phyloP scores from a whole-genome alignment of 2,888 invertebrate genomes.

The Ochropacha duplaris region DNA sequence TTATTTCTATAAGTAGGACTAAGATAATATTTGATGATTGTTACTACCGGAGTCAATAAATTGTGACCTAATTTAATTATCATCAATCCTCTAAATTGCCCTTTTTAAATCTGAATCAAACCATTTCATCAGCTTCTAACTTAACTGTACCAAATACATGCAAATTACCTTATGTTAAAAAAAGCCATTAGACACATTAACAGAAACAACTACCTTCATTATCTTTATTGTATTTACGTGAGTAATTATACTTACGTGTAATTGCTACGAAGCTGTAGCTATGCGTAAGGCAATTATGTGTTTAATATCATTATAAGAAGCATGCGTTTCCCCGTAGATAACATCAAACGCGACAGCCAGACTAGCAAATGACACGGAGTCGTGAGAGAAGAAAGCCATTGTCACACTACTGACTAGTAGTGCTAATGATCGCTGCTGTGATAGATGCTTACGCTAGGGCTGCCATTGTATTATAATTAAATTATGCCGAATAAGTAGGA shows the following conservation, averaged over 20 bases:
- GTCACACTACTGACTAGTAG: constrained; percentile 38
- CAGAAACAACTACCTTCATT: constrained; percentile 23
- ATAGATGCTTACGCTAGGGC: background rate
- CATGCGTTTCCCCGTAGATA: constrained; percentile 28
- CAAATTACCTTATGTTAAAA: background rate
- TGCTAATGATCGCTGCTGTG: constrained; percentile 6
- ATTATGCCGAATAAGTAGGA: background rate
- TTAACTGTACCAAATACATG: background rate
- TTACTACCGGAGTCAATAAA: background rate
- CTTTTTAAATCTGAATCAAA: background rate
- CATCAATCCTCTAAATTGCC: no score
- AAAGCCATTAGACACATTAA: constrained; percentile 7
- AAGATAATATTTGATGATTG: background rate
- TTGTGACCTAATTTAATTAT: background rate
- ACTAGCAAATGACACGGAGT: constrained; percentile 41
- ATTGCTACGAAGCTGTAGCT: constrained; percentile 13
- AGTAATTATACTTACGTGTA: constrained; percentile 23
- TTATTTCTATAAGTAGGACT: background rate
- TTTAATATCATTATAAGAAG: constrained; percentile 17
- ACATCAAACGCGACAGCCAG: constrained; percentile 36
- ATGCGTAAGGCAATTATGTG: constrained; percentile 8
- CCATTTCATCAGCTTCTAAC: background rate
- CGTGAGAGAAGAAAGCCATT: constrained; percentile 69
- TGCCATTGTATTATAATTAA: background rate
- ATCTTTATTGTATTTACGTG: constrained; percentile 18